These are phyloP conservation scores for Bellardia pandia DNA, from an alignment of 2,888 invertebrate genomes.

Conservation along the genomic window DNA sequence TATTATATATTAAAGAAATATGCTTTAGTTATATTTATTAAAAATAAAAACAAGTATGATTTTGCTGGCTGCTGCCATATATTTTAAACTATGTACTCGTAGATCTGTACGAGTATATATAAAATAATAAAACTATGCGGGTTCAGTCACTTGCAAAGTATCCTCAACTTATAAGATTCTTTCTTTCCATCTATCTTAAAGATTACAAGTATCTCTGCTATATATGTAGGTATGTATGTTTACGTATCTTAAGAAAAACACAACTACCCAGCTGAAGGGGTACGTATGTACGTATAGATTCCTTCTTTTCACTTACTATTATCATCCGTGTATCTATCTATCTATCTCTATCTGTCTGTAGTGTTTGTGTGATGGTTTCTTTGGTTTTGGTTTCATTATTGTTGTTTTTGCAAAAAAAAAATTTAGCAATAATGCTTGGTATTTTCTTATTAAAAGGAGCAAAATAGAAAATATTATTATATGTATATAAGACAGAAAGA, in stretches of 20 bases:
- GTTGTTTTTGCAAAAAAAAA: conserved; percentile 42
- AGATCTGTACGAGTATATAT: conserved; percentile 36
- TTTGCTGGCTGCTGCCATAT: conserved; percentile 1
- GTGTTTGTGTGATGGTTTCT: conserved; percentile 55
- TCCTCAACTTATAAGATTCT: conserved; percentile 65
- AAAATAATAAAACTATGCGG: conserved; percentile 73
- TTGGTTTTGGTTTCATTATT: conserved; percentile 56
- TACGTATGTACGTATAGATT: conserved; percentile 46
- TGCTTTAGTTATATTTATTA: neutral
- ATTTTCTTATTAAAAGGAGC: conserved; percentile 68
- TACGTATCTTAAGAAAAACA: conserved; percentile 53
- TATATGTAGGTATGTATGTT: conserved; percentile 8
- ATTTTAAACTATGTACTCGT: no score
- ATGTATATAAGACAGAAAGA: neutral
- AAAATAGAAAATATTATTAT: neutral
- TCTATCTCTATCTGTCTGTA: conserved; percentile 24
- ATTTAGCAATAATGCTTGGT: conserved; percentile 64
- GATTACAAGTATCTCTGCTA: conserved; percentile 54
- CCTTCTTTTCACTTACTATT: conserved; percentile 46
- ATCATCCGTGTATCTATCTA: conserved; percentile 22
- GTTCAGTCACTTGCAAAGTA: conserved; percentile 75
- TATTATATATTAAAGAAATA: conserved; percentile 57
- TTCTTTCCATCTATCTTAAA: conserved; percentile 59
- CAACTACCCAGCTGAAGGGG: conserved; percentile 64
- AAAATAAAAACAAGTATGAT: conserved; percentile 3